These are phyloP conservation scores for Scaptomyza caliginosa DNA, from an alignment of 2,888 invertebrate species.

Conservation along the genomic window DNA sequence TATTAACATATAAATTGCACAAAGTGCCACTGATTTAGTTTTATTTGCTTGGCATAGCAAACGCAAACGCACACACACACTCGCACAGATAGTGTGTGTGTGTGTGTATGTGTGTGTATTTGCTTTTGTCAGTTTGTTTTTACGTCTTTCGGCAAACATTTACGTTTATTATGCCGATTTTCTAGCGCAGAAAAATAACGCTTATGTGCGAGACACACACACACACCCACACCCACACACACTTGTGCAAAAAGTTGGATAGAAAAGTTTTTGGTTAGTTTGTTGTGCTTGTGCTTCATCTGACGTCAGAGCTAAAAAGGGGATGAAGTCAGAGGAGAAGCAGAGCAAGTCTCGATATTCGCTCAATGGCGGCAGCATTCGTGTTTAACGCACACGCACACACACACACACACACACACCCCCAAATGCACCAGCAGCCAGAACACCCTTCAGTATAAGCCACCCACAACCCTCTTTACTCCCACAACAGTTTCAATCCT, in stretches of 20 bases:
- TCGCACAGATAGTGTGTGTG: neutral
- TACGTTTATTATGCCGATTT: constrained; percentile 80
- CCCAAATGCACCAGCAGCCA: constrained; percentile 17
- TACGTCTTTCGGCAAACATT: constrained; percentile 71
- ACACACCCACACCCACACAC: constrained; percentile 10
- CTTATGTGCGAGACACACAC: constrained; percentile 58
- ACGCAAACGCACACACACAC: constrained; percentile 15
- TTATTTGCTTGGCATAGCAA: constrained; percentile 45
- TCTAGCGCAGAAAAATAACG: constrained; percentile 81
- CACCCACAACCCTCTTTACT: constrained; percentile 14
- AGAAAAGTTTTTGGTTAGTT: constrained; percentile 37
- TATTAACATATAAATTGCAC: constrained; percentile 80
- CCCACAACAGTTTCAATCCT: neutral
- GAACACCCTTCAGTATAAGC: constrained; percentile 6
- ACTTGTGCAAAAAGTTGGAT: constrained; percentile 35
- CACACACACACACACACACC: constrained; percentile 24
- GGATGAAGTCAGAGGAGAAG: neutral
- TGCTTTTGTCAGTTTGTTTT: constrained; percentile 64
- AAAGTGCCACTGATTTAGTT: constrained; percentile 76
- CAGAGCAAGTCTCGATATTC: neutral
- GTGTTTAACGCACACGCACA: constrained; percentile 46
- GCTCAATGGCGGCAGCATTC: constrained; percentile 47
- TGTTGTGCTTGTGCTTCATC: constrained; percentile 29
- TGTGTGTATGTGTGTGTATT: neutral
- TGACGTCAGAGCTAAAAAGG: constrained; percentile 44